Percentiles rank a stretch among this genome's conserved stretches.
Conservation (phyloP, 2,888 invertebrate species). For the Gibbula magus region DNA sequence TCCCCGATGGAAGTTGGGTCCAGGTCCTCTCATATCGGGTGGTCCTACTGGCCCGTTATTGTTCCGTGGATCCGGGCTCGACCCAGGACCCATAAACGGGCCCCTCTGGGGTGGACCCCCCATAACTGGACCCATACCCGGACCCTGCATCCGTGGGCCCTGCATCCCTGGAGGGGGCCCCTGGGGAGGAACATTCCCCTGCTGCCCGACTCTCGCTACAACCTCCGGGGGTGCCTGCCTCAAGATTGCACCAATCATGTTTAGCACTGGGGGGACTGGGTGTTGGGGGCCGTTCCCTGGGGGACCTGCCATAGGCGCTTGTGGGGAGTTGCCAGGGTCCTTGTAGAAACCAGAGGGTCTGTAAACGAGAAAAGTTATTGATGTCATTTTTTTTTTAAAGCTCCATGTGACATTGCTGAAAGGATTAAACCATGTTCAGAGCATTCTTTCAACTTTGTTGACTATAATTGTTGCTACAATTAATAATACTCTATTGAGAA, state of each 20-base stretch:
- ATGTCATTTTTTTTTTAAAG: too few relatives aligned
- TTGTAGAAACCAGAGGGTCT: slow-evolving; percentile 22
- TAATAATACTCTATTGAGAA: too few relatives aligned
- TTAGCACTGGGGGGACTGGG: slow-evolving; percentile 40
- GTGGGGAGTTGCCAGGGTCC: neutral
- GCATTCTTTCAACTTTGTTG: too few relatives aligned
- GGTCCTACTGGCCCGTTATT: slow-evolving; percentile 28
- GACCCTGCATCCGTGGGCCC: neutral
- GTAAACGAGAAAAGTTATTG: neutral
- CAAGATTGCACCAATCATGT: slow-evolving; percentile 41
- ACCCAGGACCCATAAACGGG: neutral
- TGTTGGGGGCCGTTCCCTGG: neutral
- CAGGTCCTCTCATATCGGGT: slow-evolving; percentile 14
- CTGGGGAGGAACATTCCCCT: neutral
- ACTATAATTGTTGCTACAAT: too few relatives aligned
- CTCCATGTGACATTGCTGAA: too few relatives aligned
- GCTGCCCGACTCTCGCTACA: neutral
- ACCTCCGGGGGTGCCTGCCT: slow-evolving; percentile 28
- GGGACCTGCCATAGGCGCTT: neutral
- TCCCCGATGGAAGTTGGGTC: slow-evolving; percentile 15
- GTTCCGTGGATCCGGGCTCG: neutral
- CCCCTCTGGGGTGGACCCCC: neutral
- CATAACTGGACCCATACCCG: neutral
- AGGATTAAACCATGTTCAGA: too few relatives aligned
- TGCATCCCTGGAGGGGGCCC: slow-evolving; percentile 30